Base-by-base conservation (phyloP, 2,888 invertebrate species). In the Anagyrus pseudococci region DNA sequence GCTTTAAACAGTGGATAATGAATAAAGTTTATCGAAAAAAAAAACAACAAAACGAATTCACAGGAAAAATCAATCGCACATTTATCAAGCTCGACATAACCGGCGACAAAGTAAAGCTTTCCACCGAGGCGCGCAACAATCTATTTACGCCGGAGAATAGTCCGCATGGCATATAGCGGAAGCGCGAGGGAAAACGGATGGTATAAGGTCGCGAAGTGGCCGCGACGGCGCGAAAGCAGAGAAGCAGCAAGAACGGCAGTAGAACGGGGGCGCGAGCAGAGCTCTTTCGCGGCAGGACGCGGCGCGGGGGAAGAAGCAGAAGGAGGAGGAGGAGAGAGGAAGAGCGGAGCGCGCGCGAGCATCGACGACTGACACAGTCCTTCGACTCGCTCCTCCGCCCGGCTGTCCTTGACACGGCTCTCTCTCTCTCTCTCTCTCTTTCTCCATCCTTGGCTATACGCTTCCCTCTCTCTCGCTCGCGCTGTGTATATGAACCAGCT, bases 391-490 rank as follows among this genome's bases (percentile, higher is more conserved):
- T 64, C 67, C 57, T 60, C 43, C 61, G 50, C 37, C 64, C 53
- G 69, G 75, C 63, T 76, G 76, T 75, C 77, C 78, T 78, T 77
- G 77, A 77, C 77, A 77, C 73, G 71, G 68, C 73, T 73, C 65
- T 55, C 61, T 63, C 58, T 54, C 50, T 58, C 59, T 57, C 54
- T 47, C 62, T 54, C 63, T 57, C 68, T 64, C 62, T 56, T 53
- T 59, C 59, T 46, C 58, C 33, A 44, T 48, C 52, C 56, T 49
- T 59, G n/a, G n/a, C n/a, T n/a, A n/a, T n/a, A n/a, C n/a, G n/a
- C n/a, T n/a, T n/a, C n/a, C n/a, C n/a, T n/a, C n/a, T n/a, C n/a
- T n/a, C n/a, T n/a, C n/a, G n/a, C n/a, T n/a, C n/a, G n/a, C n/a
- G n/a, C n/a, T n/a, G n/a, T n/a, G n/a, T n/a, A n/a, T n/a, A n/a